Percentiles rank a stretch among this genome's conserved stretches.
These are phyloP conservation scores for Harpagifer antarcticus DNA, from an alignment of 2,797 vertebrate genomes.

Conservation along the genomic window DNA sequence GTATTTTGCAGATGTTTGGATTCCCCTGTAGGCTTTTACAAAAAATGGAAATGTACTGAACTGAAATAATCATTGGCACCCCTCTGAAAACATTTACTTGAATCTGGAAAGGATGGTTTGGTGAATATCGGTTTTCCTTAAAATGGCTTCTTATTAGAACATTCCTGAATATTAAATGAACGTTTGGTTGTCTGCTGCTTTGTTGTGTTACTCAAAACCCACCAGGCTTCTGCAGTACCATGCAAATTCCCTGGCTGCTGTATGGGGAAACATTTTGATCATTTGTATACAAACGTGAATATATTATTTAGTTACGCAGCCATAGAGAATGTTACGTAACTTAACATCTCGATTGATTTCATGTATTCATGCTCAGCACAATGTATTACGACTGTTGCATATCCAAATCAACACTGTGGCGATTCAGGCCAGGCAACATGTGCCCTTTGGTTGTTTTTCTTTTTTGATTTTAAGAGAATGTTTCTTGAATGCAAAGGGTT, in stretches of 20 bases:
- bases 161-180: conserved; percentile 50
- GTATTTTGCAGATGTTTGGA: conserved; percentile 21
- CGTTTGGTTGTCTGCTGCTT: conserved; percentile 46
- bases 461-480: conserved; percentile 36
- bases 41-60: conserved; percentile 4
- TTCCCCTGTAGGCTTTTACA: conserved; percentile 39
- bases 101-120: conserved; percentile 66
- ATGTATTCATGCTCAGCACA: conserved; percentile 48
- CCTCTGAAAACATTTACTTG: conserved; percentile 62
- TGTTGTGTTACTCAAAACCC: conserved; percentile 15
- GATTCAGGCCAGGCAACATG: conserved; percentile 54
- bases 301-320: conserved; percentile 35
- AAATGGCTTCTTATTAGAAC: conserved; percentile 66
- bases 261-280: conserved; percentile 42
- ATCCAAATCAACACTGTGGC: conserved; percentile 69
- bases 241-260: conserved; percentile 24
- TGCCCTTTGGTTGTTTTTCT: conserved; percentile 51
- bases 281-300: conserved; percentile 55
- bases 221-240: conserved; percentile 32
- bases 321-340: conserved; percentile 28
- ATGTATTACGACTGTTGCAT: conserved; percentile 50
- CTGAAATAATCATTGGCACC: conserved; percentile 50
- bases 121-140: conserved; percentile 81
- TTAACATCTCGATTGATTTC: conserved; percentile 38
- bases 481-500: conserved; percentile 51